Evolutionary conservation across 2,797 vertebrate species (phyloP).

Genomic region (Hemitrygon akajei): DNA sequence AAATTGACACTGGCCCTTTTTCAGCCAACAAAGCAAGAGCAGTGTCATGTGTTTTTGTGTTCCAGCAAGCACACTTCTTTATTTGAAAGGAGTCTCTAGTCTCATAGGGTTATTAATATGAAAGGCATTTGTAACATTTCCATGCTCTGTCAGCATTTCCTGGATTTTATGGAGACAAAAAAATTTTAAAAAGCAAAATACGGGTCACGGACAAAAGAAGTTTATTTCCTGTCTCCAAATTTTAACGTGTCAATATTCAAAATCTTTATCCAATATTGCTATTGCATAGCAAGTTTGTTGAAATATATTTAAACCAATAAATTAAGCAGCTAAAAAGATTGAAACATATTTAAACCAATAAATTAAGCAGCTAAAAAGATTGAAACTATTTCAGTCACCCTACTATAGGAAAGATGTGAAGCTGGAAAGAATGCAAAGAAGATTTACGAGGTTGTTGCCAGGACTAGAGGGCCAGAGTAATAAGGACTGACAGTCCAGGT

Average conservation of each 20-base stretch:
- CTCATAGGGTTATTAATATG: slow-evolving; percentile 47
- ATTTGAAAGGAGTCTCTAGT: slow-evolving; percentile 25
- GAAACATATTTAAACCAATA: not conserved
- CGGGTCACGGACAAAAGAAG: slow-evolving; percentile 6
- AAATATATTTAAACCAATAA: not conserved
- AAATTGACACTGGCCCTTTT: slow-evolving; percentile 31
- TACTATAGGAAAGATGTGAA: too few relatives aligned
- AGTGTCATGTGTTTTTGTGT: slow-evolving; percentile 38
- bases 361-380: not conserved
- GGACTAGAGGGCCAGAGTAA: too few relatives aligned
- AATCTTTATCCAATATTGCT: not conserved
- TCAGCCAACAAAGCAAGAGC: slow-evolving; percentile 40
- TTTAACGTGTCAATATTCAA: not conserved
- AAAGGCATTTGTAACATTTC: slow-evolving; percentile 53
- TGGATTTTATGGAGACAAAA: slow-evolving; percentile 51
- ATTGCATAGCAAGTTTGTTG: not conserved
- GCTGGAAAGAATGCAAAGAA: too few relatives aligned
- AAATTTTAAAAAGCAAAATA: slow-evolving; percentile 32
- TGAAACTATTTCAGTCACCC: not conserved
- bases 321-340: not conserved
- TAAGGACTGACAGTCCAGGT: too few relatives aligned
- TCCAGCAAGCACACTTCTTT: slow-evolving; percentile 37
- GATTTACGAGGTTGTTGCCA: too few relatives aligned
- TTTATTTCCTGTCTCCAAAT: slow-evolving; percentile 4
- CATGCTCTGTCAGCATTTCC: slow-evolving; percentile 44